phyloP scores from a whole-genome alignment of 2,797 vertebrate species.

The Hylomyscus alleni region DNA sequence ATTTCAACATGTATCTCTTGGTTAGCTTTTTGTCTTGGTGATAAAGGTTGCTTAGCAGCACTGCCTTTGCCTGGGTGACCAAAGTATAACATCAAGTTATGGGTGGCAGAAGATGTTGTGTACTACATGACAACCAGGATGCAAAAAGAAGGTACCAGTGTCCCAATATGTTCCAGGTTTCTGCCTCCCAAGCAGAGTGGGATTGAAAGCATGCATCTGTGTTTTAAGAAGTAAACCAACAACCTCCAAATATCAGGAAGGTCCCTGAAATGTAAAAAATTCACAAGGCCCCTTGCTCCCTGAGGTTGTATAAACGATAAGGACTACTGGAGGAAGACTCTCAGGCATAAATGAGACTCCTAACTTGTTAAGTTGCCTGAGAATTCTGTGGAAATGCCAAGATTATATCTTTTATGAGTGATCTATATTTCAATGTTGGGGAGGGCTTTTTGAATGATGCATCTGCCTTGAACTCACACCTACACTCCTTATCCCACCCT shows the following conservation, averaged over 20 bases:
- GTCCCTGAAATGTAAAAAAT: neutral
- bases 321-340: neutral
- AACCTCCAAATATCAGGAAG: neutral
- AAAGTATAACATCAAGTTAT: neutral
- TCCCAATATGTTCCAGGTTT: neutral
- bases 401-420: neutral
- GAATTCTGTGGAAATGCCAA: neutral
- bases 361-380: neutral
- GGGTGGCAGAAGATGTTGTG: neutral
- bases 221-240: neutral
- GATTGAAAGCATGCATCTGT: neutral
- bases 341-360: neutral
- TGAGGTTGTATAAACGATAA: neutral
- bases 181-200: neutral
- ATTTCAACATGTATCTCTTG: neutral
- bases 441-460: neutral
- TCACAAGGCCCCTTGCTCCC: neutral
- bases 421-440: neutral
- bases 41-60: neutral
- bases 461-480: neutral
- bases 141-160: neutral
- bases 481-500: neutral
- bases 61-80: neutral
- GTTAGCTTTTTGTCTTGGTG: neutral
- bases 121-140: neutral